A percentile compares a stretch with the other conserved stretches of the same genome.
Evolutionary conservation across 2,797 vertebrate species (phyloP).

Genomic region (Gymnocypris eckloni): DNA sequence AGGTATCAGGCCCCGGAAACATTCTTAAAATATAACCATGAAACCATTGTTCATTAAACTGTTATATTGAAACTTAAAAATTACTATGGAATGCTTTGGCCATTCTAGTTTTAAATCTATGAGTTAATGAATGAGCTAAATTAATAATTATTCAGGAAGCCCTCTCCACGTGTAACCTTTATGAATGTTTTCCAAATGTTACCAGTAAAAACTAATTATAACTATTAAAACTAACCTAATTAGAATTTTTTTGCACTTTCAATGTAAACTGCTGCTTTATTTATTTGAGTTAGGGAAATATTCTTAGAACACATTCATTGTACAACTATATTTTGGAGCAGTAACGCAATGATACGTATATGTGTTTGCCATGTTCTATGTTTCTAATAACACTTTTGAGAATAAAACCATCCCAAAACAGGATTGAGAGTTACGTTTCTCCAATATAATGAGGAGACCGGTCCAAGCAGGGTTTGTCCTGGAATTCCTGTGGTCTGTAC

Average conservation of each 20-base stretch:
- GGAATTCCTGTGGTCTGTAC: slow-evolving; percentile 54
- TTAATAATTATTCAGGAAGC: background rate
- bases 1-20: background rate
- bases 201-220: background rate
- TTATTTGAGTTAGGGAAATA: background rate
- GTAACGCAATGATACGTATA: slow-evolving; percentile 8
- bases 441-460: slow-evolving; percentile 28
- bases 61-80: background rate
- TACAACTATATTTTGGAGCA: slow-evolving; percentile 2
- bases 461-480: slow-evolving; percentile 41
- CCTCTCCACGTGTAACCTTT: no score
- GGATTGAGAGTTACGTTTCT: slow-evolving; percentile 24
- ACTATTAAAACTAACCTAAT: background rate
- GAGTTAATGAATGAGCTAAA: background rate
- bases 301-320: background rate
- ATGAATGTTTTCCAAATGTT: background rate
- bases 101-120: background rate
- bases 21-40: background rate
- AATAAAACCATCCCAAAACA: slow-evolving; percentile 24
- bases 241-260: background rate
- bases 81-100: background rate
- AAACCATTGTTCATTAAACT: background rate
- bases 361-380: slow-evolving; percentile 5
- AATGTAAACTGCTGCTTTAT: background rate
- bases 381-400: slow-evolving; percentile 29